These are phyloP conservation scores for Brachyhypopomus occidentalis DNA, from an alignment of 2,113 vertebrate genomes.

Conservation along the genomic window DNA sequence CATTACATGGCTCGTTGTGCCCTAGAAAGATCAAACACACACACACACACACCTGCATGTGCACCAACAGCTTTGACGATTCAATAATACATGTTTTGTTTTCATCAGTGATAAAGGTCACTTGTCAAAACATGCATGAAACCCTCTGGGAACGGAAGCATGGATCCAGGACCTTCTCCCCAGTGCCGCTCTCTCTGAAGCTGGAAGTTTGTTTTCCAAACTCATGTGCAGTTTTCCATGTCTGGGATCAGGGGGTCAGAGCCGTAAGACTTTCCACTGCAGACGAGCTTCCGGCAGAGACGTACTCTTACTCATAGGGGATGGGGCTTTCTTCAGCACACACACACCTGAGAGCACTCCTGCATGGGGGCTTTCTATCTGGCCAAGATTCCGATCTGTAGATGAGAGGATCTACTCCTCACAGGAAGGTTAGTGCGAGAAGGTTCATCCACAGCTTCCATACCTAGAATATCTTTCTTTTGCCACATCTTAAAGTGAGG, in stretches of 20 bases:
- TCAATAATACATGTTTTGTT: neutral
- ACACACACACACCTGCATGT: no score
- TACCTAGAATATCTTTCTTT: conserved; percentile 42
- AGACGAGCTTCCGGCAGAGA: neutral
- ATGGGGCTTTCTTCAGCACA: neutral
- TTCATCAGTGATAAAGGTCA: neutral
- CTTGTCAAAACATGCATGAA: neutral
- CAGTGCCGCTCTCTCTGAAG: neutral
- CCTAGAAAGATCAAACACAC: no score
- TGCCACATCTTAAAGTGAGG: conserved; percentile 39
- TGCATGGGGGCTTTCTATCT: neutral
- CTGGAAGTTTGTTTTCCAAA: neutral
- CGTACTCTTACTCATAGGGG: neutral
- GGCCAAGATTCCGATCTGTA: conserved; percentile 22
- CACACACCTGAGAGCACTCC: neutral
- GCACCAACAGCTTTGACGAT: neutral
- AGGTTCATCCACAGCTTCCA: conserved; percentile 57
- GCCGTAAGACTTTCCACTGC: neutral
- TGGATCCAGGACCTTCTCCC: neutral
- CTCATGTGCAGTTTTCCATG: neutral
- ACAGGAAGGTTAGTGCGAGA: conserved; percentile 46
- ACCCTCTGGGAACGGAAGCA: neutral
- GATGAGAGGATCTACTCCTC: conserved; percentile 4
- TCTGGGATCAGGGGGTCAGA: conserved; percentile 3
- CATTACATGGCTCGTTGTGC: conserved; percentile 4